A percentile compares a stretch with the other conserved stretches of the same genome.
These are phyloP conservation scores for Axea sp. DNA, from an alignment of 2,888 invertebrate species.

Conservation along the genomic window DNA sequence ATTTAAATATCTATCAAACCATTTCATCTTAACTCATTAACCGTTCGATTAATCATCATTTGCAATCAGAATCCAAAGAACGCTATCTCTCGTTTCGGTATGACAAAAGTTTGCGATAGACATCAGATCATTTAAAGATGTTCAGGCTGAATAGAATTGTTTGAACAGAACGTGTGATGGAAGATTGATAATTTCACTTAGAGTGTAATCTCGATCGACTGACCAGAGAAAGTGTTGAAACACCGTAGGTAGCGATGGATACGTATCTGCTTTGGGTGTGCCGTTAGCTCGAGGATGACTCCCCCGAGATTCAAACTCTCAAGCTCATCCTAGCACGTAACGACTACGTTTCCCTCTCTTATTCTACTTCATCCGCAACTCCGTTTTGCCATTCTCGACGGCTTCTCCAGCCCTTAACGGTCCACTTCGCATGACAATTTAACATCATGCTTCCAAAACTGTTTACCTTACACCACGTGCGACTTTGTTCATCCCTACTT, in stretches of 20 bases:
- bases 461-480: slow-evolving; percentile 57
- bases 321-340: slow-evolving; percentile 75
- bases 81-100: neutral
- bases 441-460: slow-evolving; percentile 62
- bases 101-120: slow-evolving; percentile 19
- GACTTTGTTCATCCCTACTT: slow-evolving; percentile 23
- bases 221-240: slow-evolving; percentile 66
- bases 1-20: slow-evolving; percentile 1
- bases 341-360: slow-evolving; percentile 69
- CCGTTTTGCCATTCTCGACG: slow-evolving; percentile 65
- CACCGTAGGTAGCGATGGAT: slow-evolving; percentile 61
- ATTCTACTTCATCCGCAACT: slow-evolving; percentile 65
- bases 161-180: slow-evolving; percentile 26
- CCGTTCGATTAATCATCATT: slow-evolving; percentile 7
- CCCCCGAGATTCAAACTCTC: slow-evolving; percentile 75
- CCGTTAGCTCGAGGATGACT: slow-evolving; percentile 73
- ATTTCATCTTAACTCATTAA: slow-evolving; percentile 21
- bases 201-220: slow-evolving; percentile 63
- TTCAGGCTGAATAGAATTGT: slow-evolving; percentile 35
- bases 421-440: slow-evolving; percentile 67
- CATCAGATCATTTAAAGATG: slow-evolving; percentile 24
- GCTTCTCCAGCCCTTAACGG: slow-evolving; percentile 68
- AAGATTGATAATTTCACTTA: slow-evolving; percentile 69
- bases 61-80: neutral
- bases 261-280: slow-evolving; percentile 73